These are phyloP conservation scores for Flabesymbios commensalis DNA, from an alignment of 2,888 invertebrate genomes.

Conservation along the genomic window DNA sequence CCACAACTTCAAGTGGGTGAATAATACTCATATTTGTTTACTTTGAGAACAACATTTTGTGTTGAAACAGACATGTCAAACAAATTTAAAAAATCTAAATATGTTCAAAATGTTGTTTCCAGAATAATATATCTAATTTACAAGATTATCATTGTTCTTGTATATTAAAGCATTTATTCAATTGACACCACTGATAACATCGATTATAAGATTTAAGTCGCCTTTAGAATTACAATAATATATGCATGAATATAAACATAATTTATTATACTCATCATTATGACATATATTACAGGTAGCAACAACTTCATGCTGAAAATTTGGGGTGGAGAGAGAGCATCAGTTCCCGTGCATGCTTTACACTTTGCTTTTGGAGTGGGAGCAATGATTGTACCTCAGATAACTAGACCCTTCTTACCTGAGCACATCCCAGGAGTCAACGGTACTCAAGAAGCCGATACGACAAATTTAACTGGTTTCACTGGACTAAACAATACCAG, in stretches of 20 bases:
- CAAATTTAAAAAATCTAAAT: too few relatives aligned
- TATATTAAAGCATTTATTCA: neutral
- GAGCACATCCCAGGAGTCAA: conserved; percentile 4
- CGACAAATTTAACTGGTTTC: neutral
- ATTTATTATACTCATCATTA: too few relatives aligned
- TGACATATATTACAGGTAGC: neutral
- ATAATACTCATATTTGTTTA: too few relatives aligned
- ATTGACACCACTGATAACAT: too few relatives aligned
- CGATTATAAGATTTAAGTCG: too few relatives aligned
- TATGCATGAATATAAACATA: too few relatives aligned
- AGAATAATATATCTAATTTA: too few relatives aligned
- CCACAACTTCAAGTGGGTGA: too few relatives aligned
- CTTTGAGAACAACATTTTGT: too few relatives aligned
- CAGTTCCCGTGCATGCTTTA: conserved; percentile 41
- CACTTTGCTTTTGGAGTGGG: conserved; percentile 47
- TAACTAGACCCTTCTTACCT: conserved; percentile 43
- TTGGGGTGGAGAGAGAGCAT: conserved; percentile 42
- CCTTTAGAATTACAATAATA: too few relatives aligned
- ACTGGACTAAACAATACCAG: neutral
- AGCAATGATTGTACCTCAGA: conserved; percentile 41
- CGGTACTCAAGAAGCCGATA: neutral
- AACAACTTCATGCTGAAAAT: conserved; percentile 12
- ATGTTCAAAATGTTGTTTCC: too few relatives aligned
- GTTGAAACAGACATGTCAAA: too few relatives aligned
- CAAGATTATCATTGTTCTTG: neutral